Evolutionary conservation across 2,113 vertebrate genomes (phyloP), one percentile per base, ranked within the genome.

Genomic region (Cyprinodon brontotheroides): DNA sequence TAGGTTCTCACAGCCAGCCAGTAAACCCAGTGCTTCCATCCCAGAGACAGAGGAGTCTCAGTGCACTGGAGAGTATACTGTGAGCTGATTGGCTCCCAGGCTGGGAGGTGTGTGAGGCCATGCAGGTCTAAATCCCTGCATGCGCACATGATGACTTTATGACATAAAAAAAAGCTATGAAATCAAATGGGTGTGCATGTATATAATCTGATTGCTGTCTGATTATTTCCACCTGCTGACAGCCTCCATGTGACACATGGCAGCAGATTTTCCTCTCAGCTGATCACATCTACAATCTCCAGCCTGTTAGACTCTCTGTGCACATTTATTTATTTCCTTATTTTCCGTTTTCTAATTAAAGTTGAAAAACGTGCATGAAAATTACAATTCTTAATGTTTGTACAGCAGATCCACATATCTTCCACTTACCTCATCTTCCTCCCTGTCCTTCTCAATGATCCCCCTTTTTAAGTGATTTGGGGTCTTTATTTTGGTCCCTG

Each of bases 361-460:
- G 48, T 20, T 57, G 50, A 20, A 10, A 57, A 57, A 7, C 43
- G 9, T 45, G 43, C 43, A 11, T 11, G 11, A 10, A 1, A 45
- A 57, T 7, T 17, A n/a, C 17, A 57, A 57, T 10, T 5, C 3
- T 8, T 57, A 8, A 57, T 57, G 50, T 53, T 14, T 57, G 62
- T 82, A 68, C 81, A 74, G 72, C 61, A 68, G 67, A 66, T 65
- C 68, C 41, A 39, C 72, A 61, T 65, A 73, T 86, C 48, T 82
- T 83, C 61, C 53, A 64, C 92, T 93, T 91, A 94, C 93, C 93
- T 94, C 94, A 94, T 94, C 76, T 61, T 91, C 82, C 81, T 79
- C 84, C 72, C 83, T n/a, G 59, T 63, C 61, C 75, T 43, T 20
- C 2, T 74, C 3, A 20, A 20, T 41, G 3, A 20, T 11, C 20